A percentile compares a stretch with the other conserved stretches of the same genome.
phyloP scores from a whole-genome alignment of 2,888 invertebrate genomes.

The Aspidiotus destructor region DNA sequence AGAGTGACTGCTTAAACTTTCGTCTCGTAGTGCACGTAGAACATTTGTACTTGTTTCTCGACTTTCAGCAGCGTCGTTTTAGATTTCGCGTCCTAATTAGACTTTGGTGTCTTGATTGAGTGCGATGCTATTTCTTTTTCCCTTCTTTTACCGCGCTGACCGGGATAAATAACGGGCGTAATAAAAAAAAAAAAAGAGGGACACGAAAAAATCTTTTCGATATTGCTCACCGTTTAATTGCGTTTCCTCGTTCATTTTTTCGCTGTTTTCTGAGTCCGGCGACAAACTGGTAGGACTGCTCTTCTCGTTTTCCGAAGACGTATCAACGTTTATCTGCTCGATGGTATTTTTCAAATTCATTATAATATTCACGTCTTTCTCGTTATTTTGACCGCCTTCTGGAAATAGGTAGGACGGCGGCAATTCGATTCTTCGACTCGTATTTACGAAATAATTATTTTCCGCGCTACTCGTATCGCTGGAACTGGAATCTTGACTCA shows the following conservation, averaged over 20 bases:
- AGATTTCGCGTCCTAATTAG: no score
- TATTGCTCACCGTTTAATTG: slow-evolving; percentile 9
- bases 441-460: slow-evolving; percentile 22
- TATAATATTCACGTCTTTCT: slow-evolving; percentile 25
- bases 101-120: no score
- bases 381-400: slow-evolving; percentile 47
- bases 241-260: slow-evolving; percentile 16
- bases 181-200: neutral
- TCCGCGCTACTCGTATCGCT: slow-evolving; percentile 24
- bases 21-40: no score
- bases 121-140: neutral
- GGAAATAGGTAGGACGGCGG: slow-evolving; percentile 72
- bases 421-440: slow-evolving; percentile 60
- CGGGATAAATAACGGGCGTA: no score
- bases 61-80: no score
- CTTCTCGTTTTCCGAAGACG: slow-evolving; percentile 29
- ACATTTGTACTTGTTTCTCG: no score
- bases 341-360: slow-evolving; percentile 19
- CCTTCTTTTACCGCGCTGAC: neutral
- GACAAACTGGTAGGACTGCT: slow-evolving; percentile 24
- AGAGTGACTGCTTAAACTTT: no score
- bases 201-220: neutral
- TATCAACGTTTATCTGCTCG: slow-evolving; percentile 27
- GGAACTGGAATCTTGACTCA: slow-evolving; percentile 28
- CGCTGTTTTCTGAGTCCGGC: slow-evolving; percentile 28